phyloP scores from a whole-genome alignment of 2,113 vertebrate genomes.

The Pipa parva region DNA sequence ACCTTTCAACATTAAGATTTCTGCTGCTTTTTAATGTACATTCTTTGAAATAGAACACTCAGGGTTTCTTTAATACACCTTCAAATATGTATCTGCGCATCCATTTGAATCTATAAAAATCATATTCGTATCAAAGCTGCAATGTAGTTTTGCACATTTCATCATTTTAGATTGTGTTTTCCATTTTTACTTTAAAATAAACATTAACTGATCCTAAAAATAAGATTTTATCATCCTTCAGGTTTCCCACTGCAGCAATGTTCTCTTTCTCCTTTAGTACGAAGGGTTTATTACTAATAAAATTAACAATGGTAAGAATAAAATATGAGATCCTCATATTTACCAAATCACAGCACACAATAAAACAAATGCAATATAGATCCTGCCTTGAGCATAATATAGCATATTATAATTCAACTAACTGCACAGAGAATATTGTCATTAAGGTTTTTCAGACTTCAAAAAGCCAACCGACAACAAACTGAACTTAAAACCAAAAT shows the following conservation, averaged over 20 bases:
- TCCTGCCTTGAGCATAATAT: constrained; percentile 26
- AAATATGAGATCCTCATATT: constrained; percentile 23
- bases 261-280: constrained; percentile 19
- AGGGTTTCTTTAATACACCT: no score
- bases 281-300: constrained; percentile 37
- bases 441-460: constrained; percentile 14
- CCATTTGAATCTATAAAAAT: background rate
- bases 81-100: no score
- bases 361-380: constrained; percentile 28
- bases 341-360: constrained; percentile 24
- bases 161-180: constrained; percentile 8
- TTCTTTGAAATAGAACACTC: no score
- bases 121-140: constrained; percentile 8
- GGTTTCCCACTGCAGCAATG: constrained; percentile 32
- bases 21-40: no score
- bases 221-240: constrained; percentile 23
- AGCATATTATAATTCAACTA: constrained; percentile 21
- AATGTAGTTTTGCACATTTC: background rate
- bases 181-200: constrained; percentile 17
- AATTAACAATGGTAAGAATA: constrained; percentile 25
- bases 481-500: constrained; percentile 16
- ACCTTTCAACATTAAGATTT: no score
- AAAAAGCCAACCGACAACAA: constrained; percentile 20
- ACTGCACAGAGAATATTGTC: constrained; percentile 8
- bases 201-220: constrained; percentile 30